A percentile compares a stretch with the other conserved stretches of the same genome.
phyloP scores from a whole-genome alignment of 2,888 invertebrate species.

The Eurytoma adleriae region DNA sequence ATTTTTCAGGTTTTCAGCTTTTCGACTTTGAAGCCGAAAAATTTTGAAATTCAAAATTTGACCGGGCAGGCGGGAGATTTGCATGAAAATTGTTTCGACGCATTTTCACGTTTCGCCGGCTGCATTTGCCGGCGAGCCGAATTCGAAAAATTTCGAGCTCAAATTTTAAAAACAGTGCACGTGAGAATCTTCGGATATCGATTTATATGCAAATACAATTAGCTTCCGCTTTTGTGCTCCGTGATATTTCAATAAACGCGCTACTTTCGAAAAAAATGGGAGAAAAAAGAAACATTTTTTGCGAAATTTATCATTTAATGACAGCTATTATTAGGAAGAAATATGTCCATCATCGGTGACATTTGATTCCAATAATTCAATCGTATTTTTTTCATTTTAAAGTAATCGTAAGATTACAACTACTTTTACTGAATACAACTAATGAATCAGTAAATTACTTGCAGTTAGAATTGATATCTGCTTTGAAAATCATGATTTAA shows the following conservation, averaged over 20 bases:
- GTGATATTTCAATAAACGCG: conserved; percentile 24
- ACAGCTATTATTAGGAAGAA: no score
- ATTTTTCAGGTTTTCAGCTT: conserved; percentile 17
- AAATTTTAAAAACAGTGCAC: conserved; percentile 28
- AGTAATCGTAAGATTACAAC: no score
- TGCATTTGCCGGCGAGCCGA: conserved; percentile 34
- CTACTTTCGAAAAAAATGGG: conserved; percentile 22
- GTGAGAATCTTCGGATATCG: conserved; percentile 29
- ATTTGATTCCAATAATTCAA: no score
- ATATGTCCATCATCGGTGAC: no score
- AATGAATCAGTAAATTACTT: no score
- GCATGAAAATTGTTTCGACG: conserved; percentile 42
- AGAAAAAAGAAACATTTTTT: not conserved
- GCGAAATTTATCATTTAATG: no score
- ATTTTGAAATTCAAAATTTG: conserved; percentile 37
- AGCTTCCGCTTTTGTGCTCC: conserved; percentile 20
- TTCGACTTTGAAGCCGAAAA: conserved; percentile 24
- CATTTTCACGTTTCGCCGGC: conserved; percentile 21
- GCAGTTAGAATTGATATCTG: no score
- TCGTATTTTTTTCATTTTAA: no score
- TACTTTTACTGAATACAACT: no score
- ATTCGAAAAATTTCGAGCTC: conserved; percentile 37
- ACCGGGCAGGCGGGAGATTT: conserved; percentile 4
- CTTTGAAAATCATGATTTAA: no score
- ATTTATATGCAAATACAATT: conserved; percentile 47